Percentiles rank a stretch among this genome's conserved stretches.
Evolutionary conservation across 2,797 vertebrate species (phyloP).

Genomic region (Podarcis lilfordi): DNA sequence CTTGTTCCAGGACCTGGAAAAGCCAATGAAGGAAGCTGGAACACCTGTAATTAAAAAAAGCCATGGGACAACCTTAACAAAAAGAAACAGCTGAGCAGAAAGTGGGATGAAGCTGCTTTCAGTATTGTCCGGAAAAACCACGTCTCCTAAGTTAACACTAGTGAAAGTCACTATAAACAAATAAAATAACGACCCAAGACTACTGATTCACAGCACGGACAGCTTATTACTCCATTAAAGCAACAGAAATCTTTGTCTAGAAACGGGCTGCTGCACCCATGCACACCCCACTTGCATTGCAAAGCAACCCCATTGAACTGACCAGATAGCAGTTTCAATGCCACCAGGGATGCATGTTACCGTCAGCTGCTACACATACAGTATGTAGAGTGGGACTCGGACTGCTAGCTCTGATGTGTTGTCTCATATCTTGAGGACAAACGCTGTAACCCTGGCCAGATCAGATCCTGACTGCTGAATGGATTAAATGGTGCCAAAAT

Average conservation of each 20-base stretch:
- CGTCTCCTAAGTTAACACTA: too few relatives aligned
- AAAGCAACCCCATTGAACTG: background rate
- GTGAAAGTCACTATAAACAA: too few relatives aligned
- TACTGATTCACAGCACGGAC: background rate
- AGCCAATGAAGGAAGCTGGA: background rate
- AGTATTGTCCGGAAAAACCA: background rate
- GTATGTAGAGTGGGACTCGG: background rate
- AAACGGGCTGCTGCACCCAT: background rate
- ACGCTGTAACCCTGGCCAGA: background rate
- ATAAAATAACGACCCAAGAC: too few relatives aligned
- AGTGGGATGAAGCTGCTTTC: constrained; percentile 26
- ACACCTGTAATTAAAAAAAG: background rate
- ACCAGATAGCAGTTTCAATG: too few relatives aligned
- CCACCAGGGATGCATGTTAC: background rate
- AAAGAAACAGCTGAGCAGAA: background rate
- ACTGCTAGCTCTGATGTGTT: background rate
- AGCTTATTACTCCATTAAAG: background rate
- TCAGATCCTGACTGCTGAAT: background rate
- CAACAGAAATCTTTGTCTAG: background rate
- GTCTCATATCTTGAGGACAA: background rate
- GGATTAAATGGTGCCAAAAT: too few relatives aligned
- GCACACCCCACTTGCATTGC: background rate
- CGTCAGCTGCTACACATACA: background rate
- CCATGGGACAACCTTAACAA: background rate
- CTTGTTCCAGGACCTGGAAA: background rate